Evolutionary conservation across 37 sponge, comb jelly and placozoan genomes (phyloP), one percentile per base, ranked within the genome.

Genomic region (Petrosia ficiformis): DNA sequence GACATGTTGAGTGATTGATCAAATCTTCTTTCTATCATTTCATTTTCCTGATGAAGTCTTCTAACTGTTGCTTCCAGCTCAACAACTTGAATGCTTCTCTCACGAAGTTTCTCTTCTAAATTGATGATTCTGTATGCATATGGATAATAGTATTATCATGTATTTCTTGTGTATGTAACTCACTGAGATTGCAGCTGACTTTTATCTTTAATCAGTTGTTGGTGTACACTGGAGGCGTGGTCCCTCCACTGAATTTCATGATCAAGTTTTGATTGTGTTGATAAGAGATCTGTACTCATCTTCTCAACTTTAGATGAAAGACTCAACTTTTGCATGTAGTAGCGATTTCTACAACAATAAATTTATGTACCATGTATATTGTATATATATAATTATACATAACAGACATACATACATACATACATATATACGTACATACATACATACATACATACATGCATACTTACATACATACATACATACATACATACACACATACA

Each of bases 41-140:
- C 14, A 36, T 84, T 84, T 59, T 84, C 85, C 28, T 84, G 72
- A 68, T 61, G 14, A 31, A 84, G 85, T 72, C 79, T 56, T 11
- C 42, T 44, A 28, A 44, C 48, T 24, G 22, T 44, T 29, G 59
- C 36, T 38, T 84, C 73, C 21, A 65, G 28, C 57, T 77, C 85
- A 44, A 77, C 25, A 14, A 64, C 2, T 29, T 78, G 1, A n/a
- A 64, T 54, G 29, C 36, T 65, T 33, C 65, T 77, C 22, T 84
- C 74, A 19, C 74, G 64, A 21, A 72, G 5, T 19, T 40, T 35
- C 21, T 84, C 67, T 35, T 84, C 79, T 19, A 65, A 1, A 56
- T 35, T 14, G n/a, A 37, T 52, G 39, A 77, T 29, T 26, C 84
- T 83, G 57, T 64, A 31, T 37, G 66, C 36, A 39, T 31, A 29